phyloP scores from a whole-genome alignment of 2,113 vertebrate species.

The Dasypus novemcinctus region DNA sequence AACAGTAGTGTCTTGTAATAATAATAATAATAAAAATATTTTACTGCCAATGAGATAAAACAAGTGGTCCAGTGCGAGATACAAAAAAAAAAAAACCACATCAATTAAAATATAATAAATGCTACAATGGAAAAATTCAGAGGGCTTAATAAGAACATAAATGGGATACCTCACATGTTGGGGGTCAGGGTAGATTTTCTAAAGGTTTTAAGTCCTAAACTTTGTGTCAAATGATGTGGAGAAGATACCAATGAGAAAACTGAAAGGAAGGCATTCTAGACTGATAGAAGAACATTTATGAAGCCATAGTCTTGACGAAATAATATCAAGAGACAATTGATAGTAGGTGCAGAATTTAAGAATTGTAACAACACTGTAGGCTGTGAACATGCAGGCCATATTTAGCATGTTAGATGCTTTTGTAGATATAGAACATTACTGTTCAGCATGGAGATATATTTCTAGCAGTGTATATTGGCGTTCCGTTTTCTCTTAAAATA shows the following conservation, averaged over 20 bases:
- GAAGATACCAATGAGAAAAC: neutral
- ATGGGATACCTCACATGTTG: fast-evolving
- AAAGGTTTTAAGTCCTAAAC: neutral
- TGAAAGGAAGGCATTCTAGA: no score
- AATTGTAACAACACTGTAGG: neutral
- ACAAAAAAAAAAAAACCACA: neutral
- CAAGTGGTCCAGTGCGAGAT: neutral
- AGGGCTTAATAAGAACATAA: fast-evolving
- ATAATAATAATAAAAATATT: neutral
- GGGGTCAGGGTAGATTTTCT: neutral
- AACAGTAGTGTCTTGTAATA: neutral
- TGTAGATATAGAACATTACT: neutral
- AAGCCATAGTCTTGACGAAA: fast-evolving
- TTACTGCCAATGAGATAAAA: neutral
- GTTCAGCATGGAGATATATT: neutral
- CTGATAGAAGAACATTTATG: neutral
- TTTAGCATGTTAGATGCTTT: neutral
- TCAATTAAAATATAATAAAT: fast-evolving
- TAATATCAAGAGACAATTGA: fast-evolving
- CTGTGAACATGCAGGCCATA: fast-evolving
- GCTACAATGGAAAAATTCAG: no score
- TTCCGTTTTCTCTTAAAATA: neutral
- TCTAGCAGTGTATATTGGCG: no score
- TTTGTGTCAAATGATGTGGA: neutral
- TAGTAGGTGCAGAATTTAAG: no score